Evolutionary conservation across 2,797 vertebrate genomes (phyloP).

Genomic region (Melopsittacus undulatus): DNA sequence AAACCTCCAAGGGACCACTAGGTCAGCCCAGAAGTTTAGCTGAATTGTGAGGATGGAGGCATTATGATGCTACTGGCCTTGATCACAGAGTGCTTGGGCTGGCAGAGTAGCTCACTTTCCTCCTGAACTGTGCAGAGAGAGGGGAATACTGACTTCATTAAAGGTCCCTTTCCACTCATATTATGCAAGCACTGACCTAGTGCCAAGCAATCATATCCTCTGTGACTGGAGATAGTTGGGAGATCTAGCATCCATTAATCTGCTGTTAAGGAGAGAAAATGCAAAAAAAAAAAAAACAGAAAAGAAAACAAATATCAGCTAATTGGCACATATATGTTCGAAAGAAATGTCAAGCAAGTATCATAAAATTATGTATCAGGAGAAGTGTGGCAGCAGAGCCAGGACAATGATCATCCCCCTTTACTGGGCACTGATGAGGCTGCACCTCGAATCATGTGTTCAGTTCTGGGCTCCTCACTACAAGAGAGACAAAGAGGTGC

Average conservation of each 20-base stretch:
- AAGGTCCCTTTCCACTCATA: not conserved
- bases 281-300: not conserved
- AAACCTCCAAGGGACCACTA: not conserved
- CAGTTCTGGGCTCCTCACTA: not conserved
- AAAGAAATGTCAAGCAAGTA: not conserved
- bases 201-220: not conserved
- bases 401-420: not conserved
- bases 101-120: not conserved
- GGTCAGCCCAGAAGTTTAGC: conserved; percentile 9
- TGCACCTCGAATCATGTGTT: not conserved
- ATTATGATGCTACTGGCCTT: not conserved
- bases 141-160: not conserved
- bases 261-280: not conserved
- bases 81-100: not conserved
- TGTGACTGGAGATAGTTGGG: not conserved
- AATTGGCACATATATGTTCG: not conserved
- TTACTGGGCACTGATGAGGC: not conserved
- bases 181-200: not conserved
- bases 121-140: not conserved
- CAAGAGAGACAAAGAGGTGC: not conserved
- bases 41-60: not conserved
- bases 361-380: not conserved
- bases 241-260: not conserved
- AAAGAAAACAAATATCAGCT: not conserved
- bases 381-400: not conserved